phyloP scores from a whole-genome alignment of 2,797 vertebrate genomes.

The Monodelphis domestica region DNA sequence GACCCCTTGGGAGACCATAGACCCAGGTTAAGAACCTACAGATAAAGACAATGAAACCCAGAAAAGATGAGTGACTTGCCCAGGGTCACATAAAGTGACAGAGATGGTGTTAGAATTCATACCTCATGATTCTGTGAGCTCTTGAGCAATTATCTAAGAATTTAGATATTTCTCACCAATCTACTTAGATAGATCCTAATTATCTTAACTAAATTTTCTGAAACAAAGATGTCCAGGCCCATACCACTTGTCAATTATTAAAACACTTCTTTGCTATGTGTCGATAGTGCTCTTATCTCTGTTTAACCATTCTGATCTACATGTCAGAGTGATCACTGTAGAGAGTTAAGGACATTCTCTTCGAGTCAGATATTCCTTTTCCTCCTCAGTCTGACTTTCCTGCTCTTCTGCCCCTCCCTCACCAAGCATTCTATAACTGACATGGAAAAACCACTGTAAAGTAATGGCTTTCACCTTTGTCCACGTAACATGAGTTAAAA shows the following conservation, averaged over 20 bases:
- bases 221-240: background rate
- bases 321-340: background rate
- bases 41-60: background rate
- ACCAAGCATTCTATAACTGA: conserved; percentile 16
- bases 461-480: conserved; percentile 45
- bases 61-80: background rate
- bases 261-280: rapidly evolving
- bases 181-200: background rate
- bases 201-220: background rate
- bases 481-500: conserved; percentile 70
- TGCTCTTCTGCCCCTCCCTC: conserved; percentile 52
- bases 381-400: background rate
- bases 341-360: background rate
- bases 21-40: too few species aligned
- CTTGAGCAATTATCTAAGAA: background rate
- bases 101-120: background rate
- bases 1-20: background rate
- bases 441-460: conserved; percentile 64
- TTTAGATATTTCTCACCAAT: background rate
- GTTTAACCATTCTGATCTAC: background rate
- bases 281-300: background rate
- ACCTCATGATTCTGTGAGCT: background rate
- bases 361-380: background rate
- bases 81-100: background rate
- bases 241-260: background rate